Conservation (phyloP, 2,888 invertebrate genomes). For the Priapulus caudatus region DNA sequence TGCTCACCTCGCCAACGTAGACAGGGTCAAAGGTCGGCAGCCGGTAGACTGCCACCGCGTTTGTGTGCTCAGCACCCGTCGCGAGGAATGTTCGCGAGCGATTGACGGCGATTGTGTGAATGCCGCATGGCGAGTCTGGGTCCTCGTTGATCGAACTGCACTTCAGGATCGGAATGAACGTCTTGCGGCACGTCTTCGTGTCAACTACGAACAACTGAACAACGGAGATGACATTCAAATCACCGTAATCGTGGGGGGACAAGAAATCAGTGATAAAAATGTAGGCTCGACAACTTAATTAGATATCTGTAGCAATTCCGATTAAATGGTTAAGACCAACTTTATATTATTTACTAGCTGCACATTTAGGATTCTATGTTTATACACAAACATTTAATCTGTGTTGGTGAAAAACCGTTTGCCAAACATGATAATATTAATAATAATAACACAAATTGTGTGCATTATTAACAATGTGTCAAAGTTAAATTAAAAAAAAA, state of each 20-base stretch:
- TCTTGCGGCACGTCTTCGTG: conserved; percentile 68
- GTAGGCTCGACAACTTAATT: not conserved
- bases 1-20: conserved; percentile 69
- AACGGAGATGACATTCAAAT: conserved; percentile 12
- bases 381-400: too few species aligned
- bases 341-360: too few species aligned
- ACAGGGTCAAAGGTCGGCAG: conserved; percentile 89
- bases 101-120: conserved; percentile 86
- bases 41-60: conserved; percentile 77
- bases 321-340: not conserved
- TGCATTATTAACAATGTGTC: not conserved
- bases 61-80: conserved; percentile 80
- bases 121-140: conserved; percentile 60
- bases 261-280: not conserved
- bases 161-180: conserved; percentile 73
- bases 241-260: not conserved
- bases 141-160: conserved; percentile 46
- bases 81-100: conserved; percentile 74
- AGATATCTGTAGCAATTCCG: not conserved
- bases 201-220: conserved; percentile 77
- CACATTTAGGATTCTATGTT: too few species aligned
- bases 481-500: not conserved
- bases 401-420: too few species aligned
- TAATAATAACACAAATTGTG: conserved; percentile 5
- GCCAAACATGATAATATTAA: not conserved